Conservation (phyloP, 1,140 invertebrate genomes). For the Doryteuthis pealeii region DNA sequence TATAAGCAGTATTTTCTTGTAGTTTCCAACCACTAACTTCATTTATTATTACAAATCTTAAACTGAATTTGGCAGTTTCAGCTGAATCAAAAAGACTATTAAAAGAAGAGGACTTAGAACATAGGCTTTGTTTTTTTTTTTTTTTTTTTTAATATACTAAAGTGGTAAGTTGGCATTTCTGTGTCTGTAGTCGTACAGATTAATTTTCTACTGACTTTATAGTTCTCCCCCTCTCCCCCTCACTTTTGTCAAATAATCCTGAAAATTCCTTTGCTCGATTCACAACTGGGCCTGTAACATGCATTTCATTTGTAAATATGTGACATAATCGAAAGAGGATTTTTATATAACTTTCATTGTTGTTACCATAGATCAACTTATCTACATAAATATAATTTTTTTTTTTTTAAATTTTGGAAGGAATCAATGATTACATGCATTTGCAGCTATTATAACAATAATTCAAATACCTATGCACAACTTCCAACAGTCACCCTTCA, state of each 20-base stretch:
- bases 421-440: too few relatives aligned
- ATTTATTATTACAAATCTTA: too few relatives aligned
- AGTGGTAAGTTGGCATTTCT: neutral
- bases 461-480: too few relatives aligned
- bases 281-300: neutral
- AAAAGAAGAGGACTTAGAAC: too few relatives aligned
- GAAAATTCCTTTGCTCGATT: neutral
- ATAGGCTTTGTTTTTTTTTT: too few relatives aligned
- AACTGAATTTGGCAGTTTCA: neutral
- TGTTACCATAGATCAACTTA: constrained; percentile 2
- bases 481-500: too few relatives aligned
- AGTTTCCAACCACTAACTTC: too few relatives aligned
- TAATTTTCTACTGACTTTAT: too few relatives aligned
- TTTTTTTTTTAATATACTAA: neutral
- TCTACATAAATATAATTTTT: too few relatives aligned
- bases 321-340: constrained; percentile 4
- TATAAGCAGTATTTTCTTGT: too few relatives aligned
- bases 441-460: too few relatives aligned
- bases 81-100: neutral
- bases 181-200: neutral
- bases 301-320: constrained; percentile 12
- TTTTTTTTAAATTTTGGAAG: too few relatives aligned
- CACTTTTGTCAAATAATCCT: neutral
- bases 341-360: constrained; percentile 1
- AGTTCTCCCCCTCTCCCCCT: neutral